Evolutionary conservation across 2,888 invertebrate genomes (phyloP), one percentile per base, ranked within the genome.

Genomic region (Hypomecis atomaria): DNA sequence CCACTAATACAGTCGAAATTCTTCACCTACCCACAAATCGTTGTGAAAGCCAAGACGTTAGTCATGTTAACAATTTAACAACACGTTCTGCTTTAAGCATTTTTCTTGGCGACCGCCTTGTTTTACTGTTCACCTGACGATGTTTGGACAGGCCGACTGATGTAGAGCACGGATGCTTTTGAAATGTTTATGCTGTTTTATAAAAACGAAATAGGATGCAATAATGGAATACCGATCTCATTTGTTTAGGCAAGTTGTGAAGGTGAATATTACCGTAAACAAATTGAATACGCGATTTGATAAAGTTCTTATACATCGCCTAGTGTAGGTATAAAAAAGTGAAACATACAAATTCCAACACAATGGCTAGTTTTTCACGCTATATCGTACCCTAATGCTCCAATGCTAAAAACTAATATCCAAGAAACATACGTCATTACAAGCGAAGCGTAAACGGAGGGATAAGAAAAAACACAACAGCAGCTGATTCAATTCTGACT

Each of bases 81-180:
- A 70, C 72, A 76, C 70, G 72, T 75, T 70, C 47, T 66, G 65
- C 52, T 70, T 69, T 64, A 69, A 76, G 77, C 71, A 72, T 78
- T 77, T 71, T 67, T 70, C 73, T 81, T 79, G 78, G 78, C 78
- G 62, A 71, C 73, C 73, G 73, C 74, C 11, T 76, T 78, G 81
- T 79, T 83, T 80, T 78, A 78, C 49, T 50, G 50, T 62, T 57
- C 38, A 57, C 71, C 73, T 67, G 77, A 62, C 72, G 50, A 65
- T 85, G 85, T 86, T 86, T 85, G 82, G 85, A 84, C 84, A 86
- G 77, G 75, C 77, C 69, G 70, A 74, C 76, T 82, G 84, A 83
- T 83, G 81, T 81, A 77, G 71, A 79, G 72, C 78, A 77, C 73
- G 70, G 77, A 76, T 68, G 78, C 73, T 79, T 83, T 76, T 81